These are phyloP conservation scores for Anarsia innoxiella DNA, from an alignment of 2,888 invertebrate species.

Conservation along the genomic window DNA sequence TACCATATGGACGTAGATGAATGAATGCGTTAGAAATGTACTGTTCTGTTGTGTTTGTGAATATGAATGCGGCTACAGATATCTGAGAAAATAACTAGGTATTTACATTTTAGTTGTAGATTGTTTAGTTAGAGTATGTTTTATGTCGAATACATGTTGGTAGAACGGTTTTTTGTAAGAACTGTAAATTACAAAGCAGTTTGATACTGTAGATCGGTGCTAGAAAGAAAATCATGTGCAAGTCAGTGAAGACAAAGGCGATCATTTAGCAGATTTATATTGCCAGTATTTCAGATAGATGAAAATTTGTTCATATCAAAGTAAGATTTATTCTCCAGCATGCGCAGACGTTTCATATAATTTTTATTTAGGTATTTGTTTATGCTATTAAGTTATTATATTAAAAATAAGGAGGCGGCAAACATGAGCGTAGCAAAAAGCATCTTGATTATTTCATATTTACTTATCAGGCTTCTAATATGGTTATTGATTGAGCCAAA, in stretches of 20 bases:
- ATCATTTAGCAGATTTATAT: slow-evolving; percentile 27
- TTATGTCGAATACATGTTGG: slow-evolving; percentile 35
- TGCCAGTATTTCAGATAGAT: no score
- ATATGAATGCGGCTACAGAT: slow-evolving; percentile 46
- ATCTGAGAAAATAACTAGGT: slow-evolving; percentile 53
- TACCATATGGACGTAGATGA: slow-evolving; percentile 49
- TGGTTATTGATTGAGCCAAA: slow-evolving; percentile 63
- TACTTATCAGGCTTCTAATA: slow-evolving; percentile 53
- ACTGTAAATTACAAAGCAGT: slow-evolving; percentile 59
- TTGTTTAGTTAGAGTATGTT: slow-evolving; percentile 27
- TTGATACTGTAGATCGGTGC: slow-evolving; percentile 40
- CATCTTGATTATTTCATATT: slow-evolving; percentile 37
- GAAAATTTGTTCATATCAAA: slow-evolving; percentile 14
- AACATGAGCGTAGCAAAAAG: slow-evolving; percentile 52
- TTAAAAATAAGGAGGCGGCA: slow-evolving; percentile 40
- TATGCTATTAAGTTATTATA: slow-evolving; percentile 29
- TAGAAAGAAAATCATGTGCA: slow-evolving; percentile 49
- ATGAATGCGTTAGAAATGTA: slow-evolving; percentile 23
- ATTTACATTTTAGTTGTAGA: slow-evolving; percentile 33
- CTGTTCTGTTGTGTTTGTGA: slow-evolving; percentile 45
- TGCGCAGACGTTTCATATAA: slow-evolving; percentile 51
- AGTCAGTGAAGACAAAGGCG: slow-evolving; percentile 62
- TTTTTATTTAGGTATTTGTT: no score
- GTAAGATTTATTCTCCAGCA: slow-evolving; percentile 42
- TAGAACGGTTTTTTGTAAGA: slow-evolving; percentile 33